These are phyloP conservation scores for Brachyistius frenatus DNA, from an alignment of 2,113 vertebrate species.

Conservation along the genomic window DNA sequence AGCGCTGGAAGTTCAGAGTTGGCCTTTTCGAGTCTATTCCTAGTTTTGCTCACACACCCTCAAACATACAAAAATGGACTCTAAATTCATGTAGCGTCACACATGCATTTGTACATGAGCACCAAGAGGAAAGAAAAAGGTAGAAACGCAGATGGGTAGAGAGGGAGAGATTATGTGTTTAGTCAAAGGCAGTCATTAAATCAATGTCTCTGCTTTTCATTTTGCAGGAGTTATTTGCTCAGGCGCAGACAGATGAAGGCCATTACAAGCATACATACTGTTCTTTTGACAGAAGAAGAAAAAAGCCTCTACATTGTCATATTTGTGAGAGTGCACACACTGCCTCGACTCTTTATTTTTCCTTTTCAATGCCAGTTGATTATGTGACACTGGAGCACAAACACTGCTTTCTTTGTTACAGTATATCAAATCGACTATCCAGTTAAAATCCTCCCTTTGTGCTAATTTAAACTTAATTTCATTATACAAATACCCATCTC, in stretches of 20 bases:
- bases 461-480: slow-evolving; percentile 28
- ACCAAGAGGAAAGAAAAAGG: not conserved
- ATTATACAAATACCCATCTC: slow-evolving; percentile 10
- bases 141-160: not conserved
- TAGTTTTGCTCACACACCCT: slow-evolving; percentile 31
- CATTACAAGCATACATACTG: slow-evolving; percentile 8
- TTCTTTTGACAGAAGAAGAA: slow-evolving; percentile 7
- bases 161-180: slow-evolving; percentile 28
- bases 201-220: slow-evolving; percentile 47
- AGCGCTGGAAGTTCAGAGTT: slow-evolving; percentile 40
- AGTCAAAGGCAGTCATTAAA: slow-evolving; percentile 44
- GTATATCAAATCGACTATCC: not conserved
- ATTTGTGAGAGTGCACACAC: slow-evolving; percentile 1
- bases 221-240: slow-evolving; percentile 41
- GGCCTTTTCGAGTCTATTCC: slow-evolving; percentile 3
- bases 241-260: slow-evolving; percentile 18
- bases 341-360: slow-evolving; percentile 7
- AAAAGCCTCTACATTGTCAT: not conserved
- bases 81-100: not conserved
- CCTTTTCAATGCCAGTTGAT: slow-evolving; percentile 11
- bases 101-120: not conserved
- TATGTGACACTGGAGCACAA: slow-evolving; percentile 17
- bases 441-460: slow-evolving; percentile 20
- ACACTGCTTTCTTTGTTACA: not conserved
- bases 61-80: not conserved